These are phyloP conservation scores for Drosophila lowei DNA, from an alignment of 1,140 invertebrate genomes.

Conservation along the genomic window DNA sequence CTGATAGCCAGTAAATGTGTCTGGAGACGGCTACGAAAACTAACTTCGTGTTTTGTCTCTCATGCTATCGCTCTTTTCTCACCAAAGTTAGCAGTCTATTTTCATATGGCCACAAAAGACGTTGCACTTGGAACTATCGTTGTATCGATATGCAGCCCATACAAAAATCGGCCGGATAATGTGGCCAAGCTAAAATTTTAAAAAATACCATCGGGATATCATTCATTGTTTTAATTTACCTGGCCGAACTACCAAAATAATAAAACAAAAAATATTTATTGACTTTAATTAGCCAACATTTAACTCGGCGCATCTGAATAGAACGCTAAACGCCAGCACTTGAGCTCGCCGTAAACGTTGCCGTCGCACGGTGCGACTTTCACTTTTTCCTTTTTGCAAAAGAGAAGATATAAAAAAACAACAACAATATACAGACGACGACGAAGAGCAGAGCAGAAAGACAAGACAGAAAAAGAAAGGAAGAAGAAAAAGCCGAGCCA, in stretches of 20 bases:
- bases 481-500: slow-evolving; percentile 30
- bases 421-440: slow-evolving; percentile 26
- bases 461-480: not conserved
- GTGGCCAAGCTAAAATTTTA: too few species aligned
- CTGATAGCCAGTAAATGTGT: too few species aligned
- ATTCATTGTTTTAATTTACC: slow-evolving; percentile 45
- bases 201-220: slow-evolving; percentile 6
- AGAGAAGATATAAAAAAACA: slow-evolving; percentile 28
- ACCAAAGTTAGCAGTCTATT: too few species aligned
- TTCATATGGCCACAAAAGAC: too few species aligned
- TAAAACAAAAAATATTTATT: slow-evolving; percentile 5
- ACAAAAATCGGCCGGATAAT: too few species aligned
- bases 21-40: too few species aligned
- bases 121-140: too few species aligned
- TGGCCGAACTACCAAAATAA: slow-evolving; percentile 31
- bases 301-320: not conserved
- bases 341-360: not conserved
- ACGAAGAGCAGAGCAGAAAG: slow-evolving; percentile 19
- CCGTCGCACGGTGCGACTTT: slow-evolving; percentile 27
- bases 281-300: not conserved
- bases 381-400: slow-evolving; percentile 42
- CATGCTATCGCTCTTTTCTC: too few species aligned
- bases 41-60: too few species aligned
- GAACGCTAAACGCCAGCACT: not conserved
- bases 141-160: too few species aligned